Percentiles rank a stretch among this genome's conserved stretches.
Evolutionary conservation across 2,797 vertebrate species (phyloP).

Genomic region (Gallirallus australis): DNA sequence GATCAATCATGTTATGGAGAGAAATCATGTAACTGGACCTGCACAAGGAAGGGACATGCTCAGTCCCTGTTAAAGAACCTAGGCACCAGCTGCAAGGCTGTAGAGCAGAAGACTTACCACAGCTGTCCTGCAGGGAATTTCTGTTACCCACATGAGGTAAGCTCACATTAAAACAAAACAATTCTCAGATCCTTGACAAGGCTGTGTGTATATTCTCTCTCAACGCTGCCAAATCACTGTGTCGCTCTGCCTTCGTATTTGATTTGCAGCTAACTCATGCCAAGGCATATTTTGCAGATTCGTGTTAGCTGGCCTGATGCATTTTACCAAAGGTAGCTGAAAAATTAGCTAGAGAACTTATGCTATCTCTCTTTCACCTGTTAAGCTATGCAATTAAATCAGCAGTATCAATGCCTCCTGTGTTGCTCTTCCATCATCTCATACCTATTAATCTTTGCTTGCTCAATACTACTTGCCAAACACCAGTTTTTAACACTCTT

Average conservation of each 20-base stretch:
- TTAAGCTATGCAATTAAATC: neutral
- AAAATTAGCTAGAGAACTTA: neutral
- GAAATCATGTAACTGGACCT: neutral
- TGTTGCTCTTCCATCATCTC: neutral
- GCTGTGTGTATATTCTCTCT: neutral
- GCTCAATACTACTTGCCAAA: neutral
- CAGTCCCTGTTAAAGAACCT: neutral
- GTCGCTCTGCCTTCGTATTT: neutral
- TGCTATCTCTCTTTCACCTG: neutral
- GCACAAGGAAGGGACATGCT: accelerated
- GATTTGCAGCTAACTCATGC: neutral
- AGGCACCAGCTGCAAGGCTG: neutral
- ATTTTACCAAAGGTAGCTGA: neutral
- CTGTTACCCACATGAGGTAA: neutral
- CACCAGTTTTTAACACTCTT: neutral
- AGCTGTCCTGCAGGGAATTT: neutral
- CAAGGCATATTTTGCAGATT: neutral
- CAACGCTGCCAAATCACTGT: neutral
- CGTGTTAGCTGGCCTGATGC: neutral
- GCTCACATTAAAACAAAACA: neutral
- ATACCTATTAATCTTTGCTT: neutral
- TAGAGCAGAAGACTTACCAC: neutral
- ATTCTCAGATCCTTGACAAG: neutral
- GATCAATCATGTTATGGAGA: neutral
- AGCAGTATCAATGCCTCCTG: neutral